Evolutionary conservation across 2,797 vertebrate species (phyloP).

Genomic region (Decapterus maruadsi): DNA sequence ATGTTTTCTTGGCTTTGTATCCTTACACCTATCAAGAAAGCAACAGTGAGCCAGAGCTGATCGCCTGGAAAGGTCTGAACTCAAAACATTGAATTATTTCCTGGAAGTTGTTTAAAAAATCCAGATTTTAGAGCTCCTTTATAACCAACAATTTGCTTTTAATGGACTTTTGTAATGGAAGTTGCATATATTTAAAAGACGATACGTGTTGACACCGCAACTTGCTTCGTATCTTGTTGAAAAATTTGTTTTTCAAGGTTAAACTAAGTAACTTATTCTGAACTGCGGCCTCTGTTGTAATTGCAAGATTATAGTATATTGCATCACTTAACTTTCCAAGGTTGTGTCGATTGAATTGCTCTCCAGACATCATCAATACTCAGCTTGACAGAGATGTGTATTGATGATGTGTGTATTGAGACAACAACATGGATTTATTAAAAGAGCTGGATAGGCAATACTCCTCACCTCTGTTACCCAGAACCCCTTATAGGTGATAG

Average conservation of each 20-base stretch:
- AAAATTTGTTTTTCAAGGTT: no score
- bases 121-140: neutral
- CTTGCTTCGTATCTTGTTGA: neutral
- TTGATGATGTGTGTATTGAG: no score
- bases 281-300: neutral
- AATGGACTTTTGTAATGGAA: neutral
- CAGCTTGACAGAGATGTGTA: neutral
- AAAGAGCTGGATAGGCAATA: neutral
- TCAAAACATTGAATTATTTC: neutral
- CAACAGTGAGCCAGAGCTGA: neutral
- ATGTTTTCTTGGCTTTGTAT: neutral
- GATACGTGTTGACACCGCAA: neutral
- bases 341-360: neutral
- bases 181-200: neutral
- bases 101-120: neutral
- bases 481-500: neutral
- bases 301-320: neutral
- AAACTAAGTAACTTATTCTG: neutral
- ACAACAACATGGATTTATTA: neutral
- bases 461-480: neutral
- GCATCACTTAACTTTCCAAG: neutral
- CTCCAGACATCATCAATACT: neutral
- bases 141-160: neutral
- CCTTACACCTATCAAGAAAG: neutral
- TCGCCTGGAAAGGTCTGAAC: neutral